phyloP scores from a whole-genome alignment of 1,140 invertebrate genomes.

The Drosophila kikkawai region DNA sequence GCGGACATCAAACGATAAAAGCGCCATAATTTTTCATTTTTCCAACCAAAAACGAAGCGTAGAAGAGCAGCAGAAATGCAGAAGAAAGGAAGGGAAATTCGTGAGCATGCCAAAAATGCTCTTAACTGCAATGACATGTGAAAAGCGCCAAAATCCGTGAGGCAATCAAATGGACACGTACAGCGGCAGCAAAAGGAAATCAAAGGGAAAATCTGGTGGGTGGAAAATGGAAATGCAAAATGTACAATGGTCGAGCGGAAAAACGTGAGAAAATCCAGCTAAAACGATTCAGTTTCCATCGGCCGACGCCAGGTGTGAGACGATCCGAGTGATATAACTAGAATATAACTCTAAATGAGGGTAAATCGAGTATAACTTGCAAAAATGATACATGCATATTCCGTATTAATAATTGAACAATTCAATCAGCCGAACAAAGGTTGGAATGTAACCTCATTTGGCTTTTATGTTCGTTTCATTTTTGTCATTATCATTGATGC shows the following conservation, averaged over 20 bases:
- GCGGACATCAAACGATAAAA: conserved; percentile 26
- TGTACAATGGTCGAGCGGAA: conserved; percentile 28
- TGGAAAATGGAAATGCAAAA: conserved; percentile 54
- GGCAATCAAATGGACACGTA: conserved; percentile 81
- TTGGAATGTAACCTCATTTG: conserved; percentile 52
- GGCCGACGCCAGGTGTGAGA: conserved; percentile 34
- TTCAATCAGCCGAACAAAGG: conserved; percentile 61
- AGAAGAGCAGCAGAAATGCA: conserved; percentile 8
- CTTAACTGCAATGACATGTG: conserved; percentile 81
- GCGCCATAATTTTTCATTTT: conserved; percentile 62
- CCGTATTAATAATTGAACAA: conserved; percentile 57
- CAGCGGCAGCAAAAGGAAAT: conserved; percentile 36
- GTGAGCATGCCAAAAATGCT: conserved; percentile 81
- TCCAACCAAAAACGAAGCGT: conserved; percentile 36
- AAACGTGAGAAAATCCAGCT: conserved; percentile 53
- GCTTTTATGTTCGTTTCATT: conserved; percentile 42
- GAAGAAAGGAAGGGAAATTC: conserved; percentile 26
- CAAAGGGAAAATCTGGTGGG: conserved; percentile 49
- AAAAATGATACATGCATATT: conserved; percentile 38
- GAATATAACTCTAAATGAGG: conserved; percentile 21
- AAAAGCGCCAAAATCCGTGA: conserved; percentile 76
- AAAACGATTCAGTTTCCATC: conserved; percentile 20
- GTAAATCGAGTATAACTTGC: conserved; percentile 23
- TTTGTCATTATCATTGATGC: conserved; percentile 62
- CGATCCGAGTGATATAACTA: conserved; percentile 21